A percentile compares a stretch with the other conserved stretches of the same genome.
phyloP scores from a whole-genome alignment of 30 jellyfish, hydroid and myxozoan species.

The Aurelia sp. region DNA sequence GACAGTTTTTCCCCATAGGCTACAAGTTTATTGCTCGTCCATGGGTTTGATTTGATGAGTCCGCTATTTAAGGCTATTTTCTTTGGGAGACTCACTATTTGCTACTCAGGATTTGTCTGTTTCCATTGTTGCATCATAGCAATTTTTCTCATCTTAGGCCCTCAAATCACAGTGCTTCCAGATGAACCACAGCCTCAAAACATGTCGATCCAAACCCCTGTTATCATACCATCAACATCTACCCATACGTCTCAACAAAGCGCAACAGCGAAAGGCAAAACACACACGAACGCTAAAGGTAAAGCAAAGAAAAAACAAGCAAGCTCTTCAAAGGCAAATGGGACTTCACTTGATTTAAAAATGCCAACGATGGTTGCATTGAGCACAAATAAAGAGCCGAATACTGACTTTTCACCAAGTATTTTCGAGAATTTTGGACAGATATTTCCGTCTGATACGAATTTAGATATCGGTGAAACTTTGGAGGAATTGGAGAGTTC shows the following conservation, averaged over 20 bases:
- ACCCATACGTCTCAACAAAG: not conserved
- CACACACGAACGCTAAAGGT: not conserved
- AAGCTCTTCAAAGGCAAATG: conserved; percentile 3
- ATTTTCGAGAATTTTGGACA: conserved; percentile 48
- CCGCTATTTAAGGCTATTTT: too few relatives aligned
- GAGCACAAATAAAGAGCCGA: conserved; percentile 16
- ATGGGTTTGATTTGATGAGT: too few relatives aligned
- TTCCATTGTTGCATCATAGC: too few relatives aligned
- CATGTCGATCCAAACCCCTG: not conserved
- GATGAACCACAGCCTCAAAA: conserved; percentile 33
- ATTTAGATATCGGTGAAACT: conserved; percentile 20
- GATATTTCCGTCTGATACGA: conserved; percentile 44
- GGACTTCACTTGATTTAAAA: conserved; percentile 21
- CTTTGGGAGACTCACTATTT: too few relatives aligned
- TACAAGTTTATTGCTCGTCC: too few relatives aligned
- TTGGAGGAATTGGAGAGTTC: conserved; percentile 38
- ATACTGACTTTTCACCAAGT: conserved; percentile 59
- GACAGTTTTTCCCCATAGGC: too few relatives aligned
- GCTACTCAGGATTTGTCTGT: too few relatives aligned
- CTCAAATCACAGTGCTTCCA: conserved; percentile 52
- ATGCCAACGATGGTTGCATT: conserved; percentile 66
- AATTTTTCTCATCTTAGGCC: conserved; percentile 20
- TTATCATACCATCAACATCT: not conserved
- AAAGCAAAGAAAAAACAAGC: conserved; percentile 1
- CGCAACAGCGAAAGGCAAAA: not conserved